phyloP scores from a whole-genome alignment of 2,113 vertebrate species.

The Entosphenus tridentatus region DNA sequence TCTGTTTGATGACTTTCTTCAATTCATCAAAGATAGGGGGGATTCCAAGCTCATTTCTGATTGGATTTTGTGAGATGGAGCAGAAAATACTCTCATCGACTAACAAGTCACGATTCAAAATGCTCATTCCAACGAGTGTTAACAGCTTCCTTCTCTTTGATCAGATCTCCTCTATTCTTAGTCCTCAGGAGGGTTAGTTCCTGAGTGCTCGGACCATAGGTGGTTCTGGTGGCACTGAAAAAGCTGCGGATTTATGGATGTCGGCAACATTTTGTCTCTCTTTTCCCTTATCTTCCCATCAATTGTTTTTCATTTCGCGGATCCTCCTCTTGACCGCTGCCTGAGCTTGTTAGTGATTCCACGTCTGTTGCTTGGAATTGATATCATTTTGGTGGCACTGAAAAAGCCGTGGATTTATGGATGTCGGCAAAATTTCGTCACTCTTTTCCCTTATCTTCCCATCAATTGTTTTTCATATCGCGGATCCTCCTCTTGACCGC shows the following conservation, averaged over 20 bases:
- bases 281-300: background rate
- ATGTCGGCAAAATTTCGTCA: background rate
- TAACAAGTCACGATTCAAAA: background rate
- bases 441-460: background rate
- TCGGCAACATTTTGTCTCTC: background rate
- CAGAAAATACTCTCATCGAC: background rate
- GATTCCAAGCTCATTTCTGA: background rate
- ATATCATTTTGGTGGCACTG: background rate
- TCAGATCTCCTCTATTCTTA: constrained; percentile 3
- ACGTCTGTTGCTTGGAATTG: background rate
- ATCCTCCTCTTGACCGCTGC: background rate
- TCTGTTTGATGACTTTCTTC: constrained; percentile 20
- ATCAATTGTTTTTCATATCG: background rate
- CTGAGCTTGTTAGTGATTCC: background rate
- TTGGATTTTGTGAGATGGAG: background rate
- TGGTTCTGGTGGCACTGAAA: background rate
- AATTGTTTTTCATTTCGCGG: background rate
- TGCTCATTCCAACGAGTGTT: background rate
- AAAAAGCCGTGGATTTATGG: background rate
- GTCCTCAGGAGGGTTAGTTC: background rate
- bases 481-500: background rate
- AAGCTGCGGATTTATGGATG: background rate
- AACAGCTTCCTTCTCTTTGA: background rate
- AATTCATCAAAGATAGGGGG: constrained; percentile 19
- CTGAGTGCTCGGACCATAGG: background rate